Base-by-base conservation (phyloP, 2,888 invertebrate genomes). In the Eurois occulta region DNA sequence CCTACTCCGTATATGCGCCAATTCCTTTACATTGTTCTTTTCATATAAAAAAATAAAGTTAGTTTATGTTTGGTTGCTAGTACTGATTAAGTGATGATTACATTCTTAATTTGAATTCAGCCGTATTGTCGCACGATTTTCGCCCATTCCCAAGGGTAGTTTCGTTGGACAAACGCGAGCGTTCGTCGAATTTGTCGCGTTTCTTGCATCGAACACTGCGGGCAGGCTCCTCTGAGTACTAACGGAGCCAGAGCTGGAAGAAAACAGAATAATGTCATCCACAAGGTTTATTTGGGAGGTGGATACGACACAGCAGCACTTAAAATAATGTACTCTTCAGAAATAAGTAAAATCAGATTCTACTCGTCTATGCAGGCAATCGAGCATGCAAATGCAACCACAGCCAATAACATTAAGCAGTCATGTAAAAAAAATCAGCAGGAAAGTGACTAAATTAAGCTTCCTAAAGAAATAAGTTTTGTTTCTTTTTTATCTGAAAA, bases 141-240 rank as follows among this genome's bases (percentile, higher is more conserved):
- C 74, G 97, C 97, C 98, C 98, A 98, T 91, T 98, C 98, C 95
- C 98, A 97, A 1, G 98, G 98, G 91, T 97, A 98, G 94, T 98
- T 97, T 81, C 97, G 96, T 90, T 98, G 98, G 66, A 98, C 97
- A 93, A 97, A 97, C 0, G 97, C 97, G n/a, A 98, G 96, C 5
- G 98, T 98, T 89, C 97, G 97, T 87, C 98, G 97, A 87, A 98
- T 98, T 94, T 98, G 98, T 58, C 96, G 95, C 68, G 97, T 97
- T 93, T 98, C 98, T 85, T 97, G 97, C 8, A 97, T 95, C 0
- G 97, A 97, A 90, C 98, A 98, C 88, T 98, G 98, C 0, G 98
- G 98, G 90, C 98, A 98, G 3, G 98, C 96, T 4, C 98, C 98
- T 83, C 98, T 97, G 52, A 98, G 95, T 10, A 98, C 98, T 84